Base-by-base conservation (phyloP, 2,113 vertebrate species). In the Lamprotornis superbus region DNA sequence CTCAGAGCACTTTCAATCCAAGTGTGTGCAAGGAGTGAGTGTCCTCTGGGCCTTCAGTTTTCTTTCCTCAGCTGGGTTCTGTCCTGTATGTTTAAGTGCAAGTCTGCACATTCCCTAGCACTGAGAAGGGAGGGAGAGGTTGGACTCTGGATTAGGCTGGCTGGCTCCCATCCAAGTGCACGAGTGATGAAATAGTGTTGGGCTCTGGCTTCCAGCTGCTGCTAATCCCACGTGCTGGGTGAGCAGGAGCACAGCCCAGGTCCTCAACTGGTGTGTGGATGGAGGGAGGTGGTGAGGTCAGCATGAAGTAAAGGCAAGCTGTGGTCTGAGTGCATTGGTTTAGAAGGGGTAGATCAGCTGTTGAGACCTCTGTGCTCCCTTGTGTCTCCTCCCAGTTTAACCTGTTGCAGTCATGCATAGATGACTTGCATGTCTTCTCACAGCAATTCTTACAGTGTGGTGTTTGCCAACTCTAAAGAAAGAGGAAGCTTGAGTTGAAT, bases 141-240 rank as follows among this genome's bases (percentile, higher is more conserved):
- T 12, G 16, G 60, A 56, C 79, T 79, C 57, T 95, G 90, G 86
- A 76, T 93, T 75, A 82, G 85, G 61, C 63, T 88, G 78, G 33
- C 73, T 97, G 96, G 95, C 79, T 80, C 35, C 49, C 40, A 31
- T 75, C 95, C 97, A 94, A 83, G 73, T 80, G 81, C 1, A 22
- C 15, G 37, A 97, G 84, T 91, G 90, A 95, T 97, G 96, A 97
- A 95, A 89, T 76, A 84, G 65, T 86, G 85, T 60, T 3, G 21
- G 84, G 57, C 81, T 95, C 69, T 69, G 90, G 68, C 59, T 93
- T 94, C 93, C 96, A 97, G 95, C 95, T 96, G 95, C 92, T 88
- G 65, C 68, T 90, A 46, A 52, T 96, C 90, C 89, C 75, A 74
- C 0, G 1, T 91, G 86, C 83, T 0, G 71, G 70, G 22, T 35